Conservation (phyloP, 2,113 vertebrate genomes). For the Condylura cristata region DNA sequence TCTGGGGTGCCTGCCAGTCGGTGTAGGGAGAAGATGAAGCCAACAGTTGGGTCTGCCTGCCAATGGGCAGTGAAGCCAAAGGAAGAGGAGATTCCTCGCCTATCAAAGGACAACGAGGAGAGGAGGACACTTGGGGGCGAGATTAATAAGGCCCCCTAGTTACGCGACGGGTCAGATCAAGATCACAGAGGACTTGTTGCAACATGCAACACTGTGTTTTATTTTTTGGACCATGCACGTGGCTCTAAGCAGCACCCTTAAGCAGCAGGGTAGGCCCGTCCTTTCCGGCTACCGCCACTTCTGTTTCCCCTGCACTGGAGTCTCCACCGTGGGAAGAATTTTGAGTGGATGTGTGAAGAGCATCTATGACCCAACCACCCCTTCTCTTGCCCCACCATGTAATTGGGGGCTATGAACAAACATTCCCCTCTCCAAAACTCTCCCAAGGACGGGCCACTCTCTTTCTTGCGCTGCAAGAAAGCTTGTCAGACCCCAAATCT, state of each 20-base stretch:
- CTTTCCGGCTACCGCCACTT: neutral
- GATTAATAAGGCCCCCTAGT: neutral
- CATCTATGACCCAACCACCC: too few relatives aligned
- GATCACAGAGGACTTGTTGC: neutral
- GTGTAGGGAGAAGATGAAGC: neutral
- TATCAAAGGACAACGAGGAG: neutral
- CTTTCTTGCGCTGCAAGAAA: too few relatives aligned
- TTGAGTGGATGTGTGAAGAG: too few relatives aligned
- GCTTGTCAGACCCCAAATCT: neutral
- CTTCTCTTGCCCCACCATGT: neutral
- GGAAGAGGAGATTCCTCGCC: neutral
- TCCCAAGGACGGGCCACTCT: neutral
- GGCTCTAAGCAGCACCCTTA: neutral
- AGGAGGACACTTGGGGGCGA: neutral
- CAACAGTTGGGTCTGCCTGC: neutral
- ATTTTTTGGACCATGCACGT: too few relatives aligned
- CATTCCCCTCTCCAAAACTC: neutral
- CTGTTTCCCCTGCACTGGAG: neutral
- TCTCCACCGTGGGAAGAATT: neutral
- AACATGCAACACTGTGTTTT: neutral
- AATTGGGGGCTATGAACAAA: neutral
- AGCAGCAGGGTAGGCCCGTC: neutral
- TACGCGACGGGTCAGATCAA: neutral
- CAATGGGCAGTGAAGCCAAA: neutral
- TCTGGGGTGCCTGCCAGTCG: neutral